A percentile compares a stretch with the other conserved stretches of the same genome.
Conservation (phyloP, 64 coral and sea anemone species). For the Stichodactyla helianthus region DNA sequence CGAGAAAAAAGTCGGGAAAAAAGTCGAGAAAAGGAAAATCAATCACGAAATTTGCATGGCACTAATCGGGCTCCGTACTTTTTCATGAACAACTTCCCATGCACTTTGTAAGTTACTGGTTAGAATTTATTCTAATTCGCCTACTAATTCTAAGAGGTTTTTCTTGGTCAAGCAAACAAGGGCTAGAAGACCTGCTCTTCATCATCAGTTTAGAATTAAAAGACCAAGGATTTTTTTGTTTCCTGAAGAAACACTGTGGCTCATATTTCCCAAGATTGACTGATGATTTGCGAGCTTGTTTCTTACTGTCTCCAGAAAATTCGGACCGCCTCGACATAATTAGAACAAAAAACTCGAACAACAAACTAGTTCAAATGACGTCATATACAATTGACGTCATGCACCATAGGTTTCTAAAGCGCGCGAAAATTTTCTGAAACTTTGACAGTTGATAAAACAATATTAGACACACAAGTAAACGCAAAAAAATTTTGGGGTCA, state of each 20-base stretch:
- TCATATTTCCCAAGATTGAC: neutral
- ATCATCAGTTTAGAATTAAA: neutral
- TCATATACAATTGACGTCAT: conserved; percentile 2
- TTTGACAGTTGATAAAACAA: too few relatives aligned
- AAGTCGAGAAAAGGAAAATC: too few relatives aligned
- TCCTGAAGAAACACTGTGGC: neutral
- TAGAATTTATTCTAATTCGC: too few relatives aligned
- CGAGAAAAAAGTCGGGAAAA: too few relatives aligned
- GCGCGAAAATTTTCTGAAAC: too few relatives aligned
- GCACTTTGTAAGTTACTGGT: too few relatives aligned
- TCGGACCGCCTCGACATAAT: neutral
- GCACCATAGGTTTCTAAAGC: neutral
- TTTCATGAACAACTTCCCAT: too few relatives aligned
- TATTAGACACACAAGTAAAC: too few relatives aligned
- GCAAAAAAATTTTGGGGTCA: too few relatives aligned
- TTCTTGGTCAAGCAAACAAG: neutral
- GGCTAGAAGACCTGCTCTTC: neutral
- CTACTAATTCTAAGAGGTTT: neutral
- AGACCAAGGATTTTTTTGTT: neutral
- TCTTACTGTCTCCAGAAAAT: neutral
- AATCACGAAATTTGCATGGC: too few relatives aligned
- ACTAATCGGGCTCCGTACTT: too few relatives aligned
- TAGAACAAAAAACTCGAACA: neutral
- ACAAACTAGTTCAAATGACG: neutral
- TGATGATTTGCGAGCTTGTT: neutral